A percentile compares a stretch with the other conserved stretches of the same genome.
Conservation (phyloP, 2,888 invertebrate genomes). For the Apeira syringaria region DNA sequence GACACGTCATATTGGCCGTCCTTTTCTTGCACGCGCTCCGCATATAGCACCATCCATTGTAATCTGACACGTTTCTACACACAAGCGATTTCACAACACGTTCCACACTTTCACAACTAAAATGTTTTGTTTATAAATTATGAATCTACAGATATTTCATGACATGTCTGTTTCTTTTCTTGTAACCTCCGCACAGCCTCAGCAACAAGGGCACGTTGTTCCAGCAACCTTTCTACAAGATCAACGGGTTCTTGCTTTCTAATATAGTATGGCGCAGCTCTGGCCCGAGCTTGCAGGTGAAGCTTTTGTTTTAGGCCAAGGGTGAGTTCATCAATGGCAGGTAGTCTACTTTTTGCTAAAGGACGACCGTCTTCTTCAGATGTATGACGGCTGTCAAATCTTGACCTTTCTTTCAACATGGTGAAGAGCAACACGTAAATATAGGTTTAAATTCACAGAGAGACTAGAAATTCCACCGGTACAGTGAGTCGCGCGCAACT, state of each 20-base stretch:
- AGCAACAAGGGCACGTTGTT: conserved; percentile 79
- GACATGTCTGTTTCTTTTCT: conserved; percentile 78
- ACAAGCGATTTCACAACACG: conserved; percentile 83
- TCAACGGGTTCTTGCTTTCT: conserved; percentile 82
- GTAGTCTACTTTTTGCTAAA: conserved; percentile 64
- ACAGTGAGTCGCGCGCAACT: conserved; percentile 61
- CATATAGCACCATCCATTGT: conserved; percentile 84
- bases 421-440: conserved; percentile 39
- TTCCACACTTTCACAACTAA: conserved; percentile 82
- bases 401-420: conserved; percentile 78
- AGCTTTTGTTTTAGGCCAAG: conserved; percentile 80
- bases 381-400: conserved; percentile 62
- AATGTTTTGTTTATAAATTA: conserved; percentile 80
- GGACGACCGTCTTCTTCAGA: conserved; percentile 62
- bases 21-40: conserved; percentile 76
- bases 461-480: conserved; percentile 59
- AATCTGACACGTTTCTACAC: conserved; percentile 82
- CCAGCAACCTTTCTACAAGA: conserved; percentile 75
- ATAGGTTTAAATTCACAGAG: conserved; percentile 44
- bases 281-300: conserved; percentile 77
- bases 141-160: conserved; percentile 79
- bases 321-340: conserved; percentile 76
- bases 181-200: conserved; percentile 79
- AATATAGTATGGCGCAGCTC: conserved; percentile 79
- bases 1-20: conserved; percentile 78